Evolutionary conservation across 2,113 vertebrate species (phyloP), one percentile per base, ranked within the genome.

Genomic region (Pontoporia blainvillei): DNA sequence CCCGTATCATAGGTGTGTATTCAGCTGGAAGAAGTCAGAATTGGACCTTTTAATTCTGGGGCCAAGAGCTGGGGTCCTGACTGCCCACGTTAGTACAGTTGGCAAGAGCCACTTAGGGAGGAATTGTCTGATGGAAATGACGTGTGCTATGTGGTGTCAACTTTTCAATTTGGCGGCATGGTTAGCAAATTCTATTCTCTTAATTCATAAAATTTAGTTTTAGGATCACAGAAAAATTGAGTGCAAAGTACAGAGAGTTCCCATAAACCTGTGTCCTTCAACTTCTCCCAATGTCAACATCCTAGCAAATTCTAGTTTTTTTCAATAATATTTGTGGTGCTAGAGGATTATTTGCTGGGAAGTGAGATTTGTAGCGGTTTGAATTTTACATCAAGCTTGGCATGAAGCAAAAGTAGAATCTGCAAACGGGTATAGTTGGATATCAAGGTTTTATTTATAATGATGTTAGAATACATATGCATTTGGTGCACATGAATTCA

Each of bases 381-480:
- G 46, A 93, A 21, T 87, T 91, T 93, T 73, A 18, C 64, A 76
- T 79, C 67, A 86, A 41, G 44, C 39, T 36, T 72, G 39, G 54
- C 54, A 29, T 84, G 18, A 96, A 93, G 27, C 62, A 87, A 91
- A 91, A 72, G 4, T 36, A 87, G 39, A 34, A 75, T 86, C 31
- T 41, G n/a, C 18, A 54, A 57, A 9, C 3, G 21, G 27, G 14
- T 62, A 67, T 59, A 62, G 52, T 72, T 85, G 23, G 66, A 59
- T 73, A 86, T n/a, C 44, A 59, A 90, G 31, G 12, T 31, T 87
- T 67, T 91, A 71, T 73, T 86, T 90, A 62, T 86, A 69, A 41
- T 73, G 36, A 41, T 54, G 46, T 79, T 71, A 46, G 66, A 76
- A 44, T 94, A 86, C 46, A 17, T 18, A 64, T 64, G 9, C 62